Percentiles rank a stretch among this genome's conserved stretches.
Evolutionary conservation across 2,797 vertebrate genomes (phyloP).

Genomic region (Sternarchorhynchus goeldii): DNA sequence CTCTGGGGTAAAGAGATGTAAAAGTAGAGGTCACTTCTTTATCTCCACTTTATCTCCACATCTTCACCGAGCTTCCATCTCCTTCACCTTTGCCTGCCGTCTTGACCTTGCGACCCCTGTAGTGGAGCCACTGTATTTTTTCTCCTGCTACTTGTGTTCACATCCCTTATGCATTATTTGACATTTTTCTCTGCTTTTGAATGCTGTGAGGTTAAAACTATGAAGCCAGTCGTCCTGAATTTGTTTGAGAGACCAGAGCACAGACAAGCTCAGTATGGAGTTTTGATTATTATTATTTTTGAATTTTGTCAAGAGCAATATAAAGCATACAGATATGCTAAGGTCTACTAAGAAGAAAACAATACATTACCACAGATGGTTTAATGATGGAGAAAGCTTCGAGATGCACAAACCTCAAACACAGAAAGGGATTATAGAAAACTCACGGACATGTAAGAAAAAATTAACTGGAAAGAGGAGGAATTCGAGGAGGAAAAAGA

Average conservation of each 20-base stretch:
- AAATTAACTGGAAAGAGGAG: too few species aligned
- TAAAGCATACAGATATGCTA: too few species aligned
- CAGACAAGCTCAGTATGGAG: too few species aligned
- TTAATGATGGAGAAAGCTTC: too few species aligned
- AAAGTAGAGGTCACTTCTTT: neutral
- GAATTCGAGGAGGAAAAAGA: too few species aligned
- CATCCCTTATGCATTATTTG: neutral
- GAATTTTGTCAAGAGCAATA: too few species aligned
- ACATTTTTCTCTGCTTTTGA: neutral
- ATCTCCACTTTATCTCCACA: neutral
- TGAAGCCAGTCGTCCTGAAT: neutral
- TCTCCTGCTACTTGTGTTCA: neutral
- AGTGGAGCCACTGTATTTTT: neutral
- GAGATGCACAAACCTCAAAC: too few species aligned
- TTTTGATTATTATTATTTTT: neutral
- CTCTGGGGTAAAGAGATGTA: neutral
- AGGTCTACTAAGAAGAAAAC: too few species aligned
- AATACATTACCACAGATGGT: too few species aligned
- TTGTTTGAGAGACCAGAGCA: neutral
- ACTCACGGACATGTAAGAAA: too few species aligned
- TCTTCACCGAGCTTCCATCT: neutral
- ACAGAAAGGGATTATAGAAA: too few species aligned
- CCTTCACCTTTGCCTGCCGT: neutral
- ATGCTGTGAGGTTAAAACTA: neutral
- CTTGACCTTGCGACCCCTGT: constrained; percentile 5